Percentiles rank a stretch among this genome's conserved stretches.
Conservation (phyloP, 2,888 invertebrate species). For the Machimus atricapillus region DNA sequence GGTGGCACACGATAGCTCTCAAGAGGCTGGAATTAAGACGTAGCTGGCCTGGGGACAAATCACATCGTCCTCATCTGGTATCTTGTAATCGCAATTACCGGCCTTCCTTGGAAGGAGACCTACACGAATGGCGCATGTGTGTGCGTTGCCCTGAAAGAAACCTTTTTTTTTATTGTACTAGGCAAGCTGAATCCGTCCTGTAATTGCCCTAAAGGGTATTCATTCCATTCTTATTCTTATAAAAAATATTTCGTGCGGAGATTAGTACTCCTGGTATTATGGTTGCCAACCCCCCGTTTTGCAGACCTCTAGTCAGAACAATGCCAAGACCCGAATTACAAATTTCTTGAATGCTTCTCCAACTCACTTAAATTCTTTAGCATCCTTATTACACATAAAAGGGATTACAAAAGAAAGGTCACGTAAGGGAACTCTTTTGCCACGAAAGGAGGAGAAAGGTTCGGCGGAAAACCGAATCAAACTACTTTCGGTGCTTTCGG, state of each 20-base stretch:
- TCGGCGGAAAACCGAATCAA: background rate
- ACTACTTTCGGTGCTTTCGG: background rate
- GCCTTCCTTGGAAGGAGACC: background rate
- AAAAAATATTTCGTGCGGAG: constrained; percentile 20
- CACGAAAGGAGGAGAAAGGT: background rate
- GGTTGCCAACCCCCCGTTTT: background rate
- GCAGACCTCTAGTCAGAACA: background rate
- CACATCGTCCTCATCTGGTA: constrained; percentile 6
- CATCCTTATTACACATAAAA: background rate
- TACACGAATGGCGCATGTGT: background rate
- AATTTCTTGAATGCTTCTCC: background rate
- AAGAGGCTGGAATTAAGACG: constrained; percentile 20
- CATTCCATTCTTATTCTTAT: constrained; percentile 7
- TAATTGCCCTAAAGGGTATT: constrained; percentile 7
- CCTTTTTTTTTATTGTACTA: constrained; percentile 11
- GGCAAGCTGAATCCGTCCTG: background rate
- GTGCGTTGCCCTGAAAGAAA: background rate
- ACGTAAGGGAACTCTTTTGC: background rate
- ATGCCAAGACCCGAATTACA: constrained; percentile 3
- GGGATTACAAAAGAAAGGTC: constrained; percentile 9
- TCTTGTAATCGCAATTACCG: constrained; percentile 24
- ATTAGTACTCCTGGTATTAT: background rate
- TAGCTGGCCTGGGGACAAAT: constrained; percentile 15
- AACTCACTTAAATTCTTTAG: constrained; percentile 8
- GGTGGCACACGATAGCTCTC: constrained; percentile 10